These are phyloP conservation scores for Tetragonula clypearis DNA, from an alignment of 1,140 invertebrate genomes.

Conservation along the genomic window DNA sequence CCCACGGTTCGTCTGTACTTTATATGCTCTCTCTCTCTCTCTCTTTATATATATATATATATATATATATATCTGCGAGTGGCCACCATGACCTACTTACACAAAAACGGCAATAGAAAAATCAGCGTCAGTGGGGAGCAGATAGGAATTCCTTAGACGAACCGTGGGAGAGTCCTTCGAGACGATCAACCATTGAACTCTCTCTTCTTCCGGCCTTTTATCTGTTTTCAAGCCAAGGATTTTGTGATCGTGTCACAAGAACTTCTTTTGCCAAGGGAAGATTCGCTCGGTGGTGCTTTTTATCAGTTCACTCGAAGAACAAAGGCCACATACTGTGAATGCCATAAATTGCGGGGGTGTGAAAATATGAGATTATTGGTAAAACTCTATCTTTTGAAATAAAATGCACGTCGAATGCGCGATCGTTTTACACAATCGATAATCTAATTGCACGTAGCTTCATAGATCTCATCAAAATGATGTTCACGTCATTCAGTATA, in stretches of 20 bases:
- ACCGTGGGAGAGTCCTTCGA: slow-evolving; percentile 72
- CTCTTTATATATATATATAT: too few relatives aligned
- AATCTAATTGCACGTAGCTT: too few relatives aligned
- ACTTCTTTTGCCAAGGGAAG: slow-evolving; percentile 28
- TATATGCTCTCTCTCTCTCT: too few relatives aligned
- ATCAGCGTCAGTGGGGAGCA: slow-evolving; percentile 60
- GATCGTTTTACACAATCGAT: too few relatives aligned
- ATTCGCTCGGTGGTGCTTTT: slow-evolving; percentile 26
- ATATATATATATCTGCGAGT: slow-evolving; percentile 29
- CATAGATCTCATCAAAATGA: too few relatives aligned
- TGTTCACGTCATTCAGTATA: too few relatives aligned
- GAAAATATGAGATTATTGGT: background rate
- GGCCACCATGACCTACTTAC: slow-evolving; percentile 56
- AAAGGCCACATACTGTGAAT: slow-evolving; percentile 12
- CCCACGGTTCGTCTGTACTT: too few relatives aligned
- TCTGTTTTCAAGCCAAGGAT: slow-evolving; percentile 51
- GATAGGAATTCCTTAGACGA: slow-evolving; percentile 56
- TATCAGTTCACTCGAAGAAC: slow-evolving; percentile 5
- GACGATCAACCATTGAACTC: slow-evolving; percentile 70
- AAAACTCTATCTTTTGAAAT: too few relatives aligned
- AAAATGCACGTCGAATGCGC: too few relatives aligned
- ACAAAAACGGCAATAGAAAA: slow-evolving; percentile 58
- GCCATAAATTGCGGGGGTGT: background rate
- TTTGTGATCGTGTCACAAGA: slow-evolving; percentile 58
- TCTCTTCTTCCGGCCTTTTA: slow-evolving; percentile 68